Conservation (phyloP, 2,888 invertebrate genomes). For the Ichneumoninae sp. region DNA sequence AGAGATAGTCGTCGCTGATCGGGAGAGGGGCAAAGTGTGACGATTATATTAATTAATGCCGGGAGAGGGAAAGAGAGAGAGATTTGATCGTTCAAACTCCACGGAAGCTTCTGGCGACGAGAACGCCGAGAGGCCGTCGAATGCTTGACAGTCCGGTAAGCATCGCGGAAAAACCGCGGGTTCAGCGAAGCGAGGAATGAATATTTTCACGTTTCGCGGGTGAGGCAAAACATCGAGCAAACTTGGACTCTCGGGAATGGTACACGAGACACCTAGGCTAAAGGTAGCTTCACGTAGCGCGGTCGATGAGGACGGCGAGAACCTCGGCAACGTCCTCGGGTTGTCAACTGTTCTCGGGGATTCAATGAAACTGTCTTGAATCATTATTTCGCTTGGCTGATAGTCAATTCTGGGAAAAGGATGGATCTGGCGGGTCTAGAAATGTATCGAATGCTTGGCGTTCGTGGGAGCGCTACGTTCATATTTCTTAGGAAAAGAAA, state of each 20-base stretch:
- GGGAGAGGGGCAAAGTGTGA: constrained; percentile 64
- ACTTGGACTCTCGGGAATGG: background rate
- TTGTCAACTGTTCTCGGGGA: too few relatives aligned
- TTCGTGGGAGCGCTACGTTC: too few relatives aligned
- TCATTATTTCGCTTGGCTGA: too few relatives aligned
- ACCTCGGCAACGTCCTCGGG: too few relatives aligned
- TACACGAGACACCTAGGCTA: background rate
- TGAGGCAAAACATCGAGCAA: constrained; percentile 18
- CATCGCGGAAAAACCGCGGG: constrained; percentile 44
- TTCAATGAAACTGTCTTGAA: too few relatives aligned
- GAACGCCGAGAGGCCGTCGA: constrained; percentile 46
- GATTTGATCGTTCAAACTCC: constrained; percentile 69
- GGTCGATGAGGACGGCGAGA: too few relatives aligned
- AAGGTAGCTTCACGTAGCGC: too few relatives aligned
- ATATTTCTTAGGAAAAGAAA: too few relatives aligned
- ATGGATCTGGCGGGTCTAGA: too few relatives aligned
- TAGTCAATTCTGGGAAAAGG: too few relatives aligned
- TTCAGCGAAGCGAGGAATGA: constrained; percentile 54
- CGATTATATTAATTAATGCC: constrained; percentile 71
- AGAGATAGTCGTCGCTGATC: constrained; percentile 9
- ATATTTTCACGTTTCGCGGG: constrained; percentile 55
- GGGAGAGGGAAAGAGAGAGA: constrained; percentile 29
- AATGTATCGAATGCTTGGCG: too few relatives aligned
- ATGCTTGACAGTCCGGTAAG: constrained; percentile 21
- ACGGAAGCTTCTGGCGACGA: constrained; percentile 45